Evolutionary conservation across 1,140 invertebrate species (phyloP).

Genomic region (Tribolium castaneum): DNA sequence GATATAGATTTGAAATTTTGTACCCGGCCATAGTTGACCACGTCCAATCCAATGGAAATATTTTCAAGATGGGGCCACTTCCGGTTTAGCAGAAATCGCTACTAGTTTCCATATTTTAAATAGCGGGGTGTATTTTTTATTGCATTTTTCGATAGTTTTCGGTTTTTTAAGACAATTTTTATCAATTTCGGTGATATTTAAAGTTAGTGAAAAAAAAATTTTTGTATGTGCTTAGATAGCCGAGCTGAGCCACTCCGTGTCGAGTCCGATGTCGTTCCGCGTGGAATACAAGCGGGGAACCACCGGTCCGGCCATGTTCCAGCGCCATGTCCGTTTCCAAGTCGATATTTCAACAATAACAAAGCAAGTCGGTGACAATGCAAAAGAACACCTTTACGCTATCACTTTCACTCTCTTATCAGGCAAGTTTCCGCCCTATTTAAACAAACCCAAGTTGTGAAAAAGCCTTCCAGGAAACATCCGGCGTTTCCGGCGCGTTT

Average conservation of each 20-base stretch:
- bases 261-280: slow-evolving; percentile 97
- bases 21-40: too few species aligned
- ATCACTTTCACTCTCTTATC: slow-evolving; percentile 96
- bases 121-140: too few species aligned
- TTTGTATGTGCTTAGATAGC: slow-evolving; percentile 79
- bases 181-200: too few species aligned
- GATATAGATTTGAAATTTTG: too few species aligned
- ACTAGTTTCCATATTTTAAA: too few species aligned
- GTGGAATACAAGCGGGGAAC: slow-evolving; percentile 97
- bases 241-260: slow-evolving; percentile 96
- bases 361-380: slow-evolving; percentile 77
- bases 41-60: too few species aligned
- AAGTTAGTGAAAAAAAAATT: too few species aligned
- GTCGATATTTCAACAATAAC: slow-evolving; percentile 79
- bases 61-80: too few species aligned
- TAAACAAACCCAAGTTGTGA: background rate
- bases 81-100: too few species aligned
- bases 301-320: slow-evolving; percentile 94
- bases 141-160: too few species aligned
- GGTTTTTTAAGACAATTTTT: too few species aligned
- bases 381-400: slow-evolving; percentile 88
- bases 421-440: slow-evolving; percentile 71
- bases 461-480: slow-evolving; percentile 82
- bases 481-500: slow-evolving; percentile 92
- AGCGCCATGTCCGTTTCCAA: slow-evolving; percentile 95